Base-by-base conservation (phyloP, 2,113 vertebrate genomes). In the Bos indicus region DNA sequence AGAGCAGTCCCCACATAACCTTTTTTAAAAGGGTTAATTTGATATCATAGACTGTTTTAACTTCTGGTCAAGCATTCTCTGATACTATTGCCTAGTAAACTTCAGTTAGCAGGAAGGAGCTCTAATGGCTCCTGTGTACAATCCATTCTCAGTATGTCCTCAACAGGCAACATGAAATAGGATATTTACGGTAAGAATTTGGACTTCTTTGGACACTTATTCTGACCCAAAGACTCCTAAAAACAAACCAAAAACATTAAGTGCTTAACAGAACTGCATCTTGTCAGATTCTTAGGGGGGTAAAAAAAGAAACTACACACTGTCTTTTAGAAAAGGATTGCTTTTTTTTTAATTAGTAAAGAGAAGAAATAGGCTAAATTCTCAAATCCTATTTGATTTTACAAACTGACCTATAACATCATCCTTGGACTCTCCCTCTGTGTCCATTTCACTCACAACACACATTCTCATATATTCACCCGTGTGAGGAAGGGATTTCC, bases 311-410 rank as follows among this genome's bases (percentile, higher is more conserved):
- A 81, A 54, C 19, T 90, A 94, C 19, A 86, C n/a, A 57, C 6
- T 57, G 36, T 80, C n/a, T 86, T 94, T 77, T 88, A 91, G 43
- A 92, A 97, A 87, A 88, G 26, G 11, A n/a, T 67, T 71, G 3
- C 11, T 92, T 16, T 85, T n/a, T 77, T 67, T 89, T 74, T 17
- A 82, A 86, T 90, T 91, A 91, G 6, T 93, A 48, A 94, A 83
- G 78, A 67, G 14, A 83, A 16, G 84, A 98, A 90, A 85, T 91
- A 48, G 3, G 84, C 89, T 98, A 97, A 97, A 91, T 98, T 94
- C 93, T 80, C 82, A 48, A 97, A 84, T 96, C 60, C 91, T 97
- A 94, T 52, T 93, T 91, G 56, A 93, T 64, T 96, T 95, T 95
- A 97, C 78, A 91, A 87, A 85, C 6, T 81, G 46, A 97, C 60